Percentiles rank a stretch among this genome's conserved stretches.
phyloP scores from a whole-genome alignment of 2,113 vertebrate species.

The Macroglossus sobrinus region DNA sequence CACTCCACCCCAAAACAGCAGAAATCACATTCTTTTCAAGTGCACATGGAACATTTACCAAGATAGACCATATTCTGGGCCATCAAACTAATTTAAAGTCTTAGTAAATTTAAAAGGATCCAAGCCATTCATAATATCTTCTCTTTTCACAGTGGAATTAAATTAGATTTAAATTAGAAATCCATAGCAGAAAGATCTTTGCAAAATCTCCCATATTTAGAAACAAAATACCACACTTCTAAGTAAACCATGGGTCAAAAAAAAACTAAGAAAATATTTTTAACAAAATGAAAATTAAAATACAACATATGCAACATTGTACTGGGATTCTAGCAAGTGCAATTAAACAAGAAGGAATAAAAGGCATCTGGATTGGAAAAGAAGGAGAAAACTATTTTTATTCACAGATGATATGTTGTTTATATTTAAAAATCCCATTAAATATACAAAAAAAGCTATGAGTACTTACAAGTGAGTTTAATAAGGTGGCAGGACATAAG shows the following conservation, averaged over 20 bases:
- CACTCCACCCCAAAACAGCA: not conserved
- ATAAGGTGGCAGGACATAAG: not conserved
- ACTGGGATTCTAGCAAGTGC: not conserved
- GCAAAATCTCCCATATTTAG: not conserved
- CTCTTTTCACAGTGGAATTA: not conserved
- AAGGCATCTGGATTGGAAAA: not conserved
- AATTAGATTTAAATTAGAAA: slow-evolving; percentile 1
- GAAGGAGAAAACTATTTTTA: not conserved
- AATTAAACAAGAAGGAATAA: not conserved
- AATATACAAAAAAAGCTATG: not conserved
- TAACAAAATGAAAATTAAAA: not conserved
- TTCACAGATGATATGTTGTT: not conserved
- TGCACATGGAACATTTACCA: not conserved
- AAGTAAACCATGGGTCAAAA: not conserved
- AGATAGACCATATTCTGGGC: not conserved
- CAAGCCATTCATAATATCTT: not conserved
- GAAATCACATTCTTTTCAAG: slow-evolving; percentile 4
- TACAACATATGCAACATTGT: not conserved
- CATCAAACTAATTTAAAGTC: not conserved
- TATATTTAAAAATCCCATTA: not conserved
- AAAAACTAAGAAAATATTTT: not conserved
- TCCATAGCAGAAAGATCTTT: not conserved
- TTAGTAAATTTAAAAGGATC: not conserved
- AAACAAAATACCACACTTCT: not conserved
- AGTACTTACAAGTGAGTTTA: not conserved